Percentiles rank a stretch among this genome's conserved stretches.
phyloP scores from a whole-genome alignment of 2,797 vertebrate species.

The Galagoides demidoff region DNA sequence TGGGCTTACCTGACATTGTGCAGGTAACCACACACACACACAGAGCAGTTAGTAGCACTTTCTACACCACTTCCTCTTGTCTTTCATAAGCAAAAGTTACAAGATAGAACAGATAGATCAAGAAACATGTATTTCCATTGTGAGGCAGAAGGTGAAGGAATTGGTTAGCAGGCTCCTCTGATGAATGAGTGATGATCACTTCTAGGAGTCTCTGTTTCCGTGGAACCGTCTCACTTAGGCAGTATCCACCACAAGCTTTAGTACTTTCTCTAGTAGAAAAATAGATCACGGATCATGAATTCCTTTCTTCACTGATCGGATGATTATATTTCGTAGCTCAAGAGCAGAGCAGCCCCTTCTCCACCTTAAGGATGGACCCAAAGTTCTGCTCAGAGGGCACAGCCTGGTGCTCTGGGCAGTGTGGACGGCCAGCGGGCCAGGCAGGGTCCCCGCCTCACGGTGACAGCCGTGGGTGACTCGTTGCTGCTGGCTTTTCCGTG shows the following conservation, averaged over 20 bases:
- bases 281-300: background rate
- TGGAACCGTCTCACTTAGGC: background rate
- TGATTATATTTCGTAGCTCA: background rate
- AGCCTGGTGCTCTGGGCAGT: accelerated
- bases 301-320: background rate
- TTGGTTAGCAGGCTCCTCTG: background rate
- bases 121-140: background rate
- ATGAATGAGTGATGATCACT: background rate
- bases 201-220: background rate
- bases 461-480: background rate
- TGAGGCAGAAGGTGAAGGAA: background rate
- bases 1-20: background rate
- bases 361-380: background rate
- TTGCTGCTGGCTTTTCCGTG: background rate
- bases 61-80: background rate
- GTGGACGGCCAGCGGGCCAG: accelerated
- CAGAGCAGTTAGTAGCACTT: background rate
- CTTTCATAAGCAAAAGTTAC: background rate
- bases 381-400: background rate
- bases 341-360: background rate
- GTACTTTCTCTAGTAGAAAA: background rate
- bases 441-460: background rate
- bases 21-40: background rate
- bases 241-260: no score
- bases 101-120: background rate